Evolutionary conservation across 2,888 invertebrate genomes (phyloP).

Genomic region (Caenorhabditis parvicauda): DNA sequence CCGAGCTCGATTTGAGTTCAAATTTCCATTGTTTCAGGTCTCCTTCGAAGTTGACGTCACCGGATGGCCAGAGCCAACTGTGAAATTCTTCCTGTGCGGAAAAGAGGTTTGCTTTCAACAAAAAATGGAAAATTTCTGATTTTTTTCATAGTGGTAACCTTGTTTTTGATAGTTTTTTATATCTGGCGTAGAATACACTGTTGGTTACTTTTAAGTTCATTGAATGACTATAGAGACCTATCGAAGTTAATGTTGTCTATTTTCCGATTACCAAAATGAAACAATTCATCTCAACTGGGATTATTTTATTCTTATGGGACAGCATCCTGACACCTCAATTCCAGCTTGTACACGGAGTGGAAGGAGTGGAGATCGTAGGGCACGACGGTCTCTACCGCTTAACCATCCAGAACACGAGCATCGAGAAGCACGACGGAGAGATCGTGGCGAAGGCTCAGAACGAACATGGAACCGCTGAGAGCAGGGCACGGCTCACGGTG

Average conservation of each 20-base stretch:
- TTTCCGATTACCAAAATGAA: too few relatives aligned
- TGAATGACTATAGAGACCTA: too few relatives aligned
- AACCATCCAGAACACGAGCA: conserved; percentile 43
- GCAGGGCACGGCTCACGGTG: conserved; percentile 73
- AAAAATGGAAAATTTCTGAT: not conserved
- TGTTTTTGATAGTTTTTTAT: too few relatives aligned
- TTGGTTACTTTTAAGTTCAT: too few relatives aligned
- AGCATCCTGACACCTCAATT: too few relatives aligned
- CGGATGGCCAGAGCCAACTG: conserved; percentile 56
- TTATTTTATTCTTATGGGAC: too few relatives aligned
- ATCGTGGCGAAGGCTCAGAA: conserved; percentile 66
- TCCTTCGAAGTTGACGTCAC: conserved; percentile 56
- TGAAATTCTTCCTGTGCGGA: conserved; percentile 58
- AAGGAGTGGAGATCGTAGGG: conserved; percentile 54
- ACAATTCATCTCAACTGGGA: too few relatives aligned
- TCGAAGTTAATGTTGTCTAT: too few relatives aligned
- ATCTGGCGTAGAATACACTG: too few relatives aligned
- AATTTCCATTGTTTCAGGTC: conserved; percentile 10
- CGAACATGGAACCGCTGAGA: conserved; percentile 69
- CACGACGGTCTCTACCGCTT: conserved; percentile 53
- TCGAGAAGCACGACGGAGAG: conserved; percentile 63
- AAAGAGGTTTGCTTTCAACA: conserved; percentile 18
- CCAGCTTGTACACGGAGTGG: conserved; percentile 47
- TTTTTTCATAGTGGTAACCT: too few relatives aligned
- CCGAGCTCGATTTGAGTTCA: not conserved